phyloP scores from a whole-genome alignment of 2,113 vertebrate genomes.

The Lota lota region DNA sequence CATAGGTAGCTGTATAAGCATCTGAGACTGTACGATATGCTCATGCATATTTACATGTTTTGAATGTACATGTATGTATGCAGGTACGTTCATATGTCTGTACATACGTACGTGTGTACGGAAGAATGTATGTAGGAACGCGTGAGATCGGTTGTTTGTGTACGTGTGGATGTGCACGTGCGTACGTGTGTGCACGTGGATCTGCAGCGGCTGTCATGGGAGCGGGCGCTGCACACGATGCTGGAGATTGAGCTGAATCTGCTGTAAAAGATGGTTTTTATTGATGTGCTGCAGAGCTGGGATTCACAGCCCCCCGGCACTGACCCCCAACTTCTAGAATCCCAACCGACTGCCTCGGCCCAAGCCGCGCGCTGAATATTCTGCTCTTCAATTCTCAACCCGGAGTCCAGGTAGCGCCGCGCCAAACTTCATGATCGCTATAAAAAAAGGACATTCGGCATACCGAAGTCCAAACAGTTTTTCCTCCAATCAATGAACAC shows the following conservation, averaged over 20 bases:
- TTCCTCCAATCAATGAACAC: too few relatives aligned
- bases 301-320: too few relatives aligned
- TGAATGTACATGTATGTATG: not conserved
- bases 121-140: not conserved
- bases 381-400: too few relatives aligned
- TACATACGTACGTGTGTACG: not conserved
- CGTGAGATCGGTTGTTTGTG: not conserved
- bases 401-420: too few relatives aligned
- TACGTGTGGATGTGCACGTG: not conserved
- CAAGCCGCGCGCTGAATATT: too few relatives aligned
- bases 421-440: too few relatives aligned
- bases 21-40: not conserved
- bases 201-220: slow-evolving; percentile 34
- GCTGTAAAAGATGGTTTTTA: slow-evolving; percentile 31
- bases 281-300: slow-evolving; percentile 20
- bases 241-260: slow-evolving; percentile 34
- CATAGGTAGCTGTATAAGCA: not conserved
- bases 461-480: too few relatives aligned
- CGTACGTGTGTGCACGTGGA: not conserved
- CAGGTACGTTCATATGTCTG: not conserved
- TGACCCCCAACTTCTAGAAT: too few relatives aligned
- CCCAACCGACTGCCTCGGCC: too few relatives aligned
- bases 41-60: too few relatives aligned
- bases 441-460: too few relatives aligned
- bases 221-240: slow-evolving; percentile 19